Evolutionary conservation across 2,797 vertebrate species (phyloP), one percentile per base, ranked within the genome.

Genomic region (Sphenodon punctatus): DNA sequence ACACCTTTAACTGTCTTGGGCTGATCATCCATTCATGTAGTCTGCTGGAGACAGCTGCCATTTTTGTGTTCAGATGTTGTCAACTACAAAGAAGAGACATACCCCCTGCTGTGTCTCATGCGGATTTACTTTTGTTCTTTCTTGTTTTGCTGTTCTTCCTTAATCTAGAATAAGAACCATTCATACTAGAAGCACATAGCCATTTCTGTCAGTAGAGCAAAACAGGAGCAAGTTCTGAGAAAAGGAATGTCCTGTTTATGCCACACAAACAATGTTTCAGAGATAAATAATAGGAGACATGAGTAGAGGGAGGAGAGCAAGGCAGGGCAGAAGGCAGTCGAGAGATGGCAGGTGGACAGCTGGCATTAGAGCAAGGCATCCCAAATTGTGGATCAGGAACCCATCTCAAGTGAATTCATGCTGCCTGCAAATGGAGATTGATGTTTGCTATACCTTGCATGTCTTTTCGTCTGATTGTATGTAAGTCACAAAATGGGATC

Each of bases 181-280:
- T 83, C 89, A 67, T 79, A 61, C 88, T 91, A 84, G 83, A 90
- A 92, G 83, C 51, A 75, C 78, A 73, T 5, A 1, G 43, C 41
- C 86, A 88, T 76, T 81, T 75, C 89, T 89, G 77, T 27, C 27
- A 27, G 16, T 10, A 30, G 9, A 17, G 8, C 30, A 25, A 53
- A 30, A 53, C 51, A 83, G 0, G 9, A 67, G 73, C 71, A 83
- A 78, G 68, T 76, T 90, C 80, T 74, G 59, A 34, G 19, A 13
- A 11, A 83, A 85, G 86, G 82, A 66, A 90, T 66, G 76, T 88
- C 88, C 88, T 86, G 87, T 79, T 19, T 78, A 71, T 85, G 55
- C 66, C 88, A 86, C 88, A 78, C 87, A 93, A 91, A 88, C 91
- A 86, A 88, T 83, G 64, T 17, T 56, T 68, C 67, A 88, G 90